Evolutionary conservation across 2,113 vertebrate species (phyloP).

Genomic region (Uropsilus gracilis): DNA sequence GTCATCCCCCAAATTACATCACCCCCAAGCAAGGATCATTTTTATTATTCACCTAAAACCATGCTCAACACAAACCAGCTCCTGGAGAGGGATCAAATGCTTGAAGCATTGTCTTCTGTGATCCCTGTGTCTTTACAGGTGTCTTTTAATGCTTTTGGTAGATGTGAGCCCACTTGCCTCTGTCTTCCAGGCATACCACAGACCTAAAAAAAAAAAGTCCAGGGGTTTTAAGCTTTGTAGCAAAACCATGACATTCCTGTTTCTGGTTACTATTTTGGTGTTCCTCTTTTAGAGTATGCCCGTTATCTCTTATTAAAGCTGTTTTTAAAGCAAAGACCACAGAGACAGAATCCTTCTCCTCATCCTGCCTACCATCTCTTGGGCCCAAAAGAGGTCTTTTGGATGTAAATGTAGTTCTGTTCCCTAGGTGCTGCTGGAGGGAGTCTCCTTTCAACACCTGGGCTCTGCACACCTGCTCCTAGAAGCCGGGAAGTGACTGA

Average conservation of each 20-base stretch:
- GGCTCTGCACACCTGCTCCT: not conserved
- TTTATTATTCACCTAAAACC: not conserved
- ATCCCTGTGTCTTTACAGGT: not conserved
- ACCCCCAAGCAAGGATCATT: not conserved
- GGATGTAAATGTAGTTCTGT: not conserved
- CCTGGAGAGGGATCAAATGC: not conserved
- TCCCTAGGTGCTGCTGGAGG: not conserved
- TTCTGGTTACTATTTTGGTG: not conserved
- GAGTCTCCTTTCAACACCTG: fast-evolving
- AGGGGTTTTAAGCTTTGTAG: not conserved
- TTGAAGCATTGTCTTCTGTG: not conserved
- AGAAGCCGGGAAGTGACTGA: not conserved
- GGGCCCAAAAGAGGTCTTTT: not conserved
- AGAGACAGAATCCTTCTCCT: not conserved
- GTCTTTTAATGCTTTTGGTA: not conserved
- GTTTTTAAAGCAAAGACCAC: not conserved
- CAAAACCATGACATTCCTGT: not conserved
- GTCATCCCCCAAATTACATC: not conserved
- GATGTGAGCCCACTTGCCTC: not conserved
- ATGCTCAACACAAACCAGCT: not conserved
- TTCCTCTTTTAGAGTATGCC: not conserved
- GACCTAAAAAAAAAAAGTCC: not conserved
- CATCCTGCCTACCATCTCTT: not conserved
- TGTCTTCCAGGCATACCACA: not conserved
- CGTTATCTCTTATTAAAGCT: not conserved